These are phyloP conservation scores for Atherinosoma microstoma DNA, from an alignment of 2,797 vertebrate species.

Conservation along the genomic window DNA sequence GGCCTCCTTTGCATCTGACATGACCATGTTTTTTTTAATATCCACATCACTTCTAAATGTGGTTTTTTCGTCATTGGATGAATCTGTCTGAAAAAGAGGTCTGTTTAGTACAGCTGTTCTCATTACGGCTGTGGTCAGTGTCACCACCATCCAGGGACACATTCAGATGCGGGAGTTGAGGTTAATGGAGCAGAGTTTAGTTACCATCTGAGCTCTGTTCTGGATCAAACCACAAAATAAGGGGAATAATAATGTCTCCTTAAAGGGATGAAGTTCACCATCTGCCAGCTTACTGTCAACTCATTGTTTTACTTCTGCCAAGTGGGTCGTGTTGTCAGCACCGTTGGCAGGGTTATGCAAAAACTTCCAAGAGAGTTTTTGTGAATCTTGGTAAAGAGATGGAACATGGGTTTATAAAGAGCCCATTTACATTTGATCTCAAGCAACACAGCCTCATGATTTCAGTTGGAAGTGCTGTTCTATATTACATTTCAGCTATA, in stretches of 20 bases:
- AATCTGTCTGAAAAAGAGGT: constrained; percentile 31
- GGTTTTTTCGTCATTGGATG: constrained; percentile 45
- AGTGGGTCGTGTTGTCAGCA: background rate
- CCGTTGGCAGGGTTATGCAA: background rate
- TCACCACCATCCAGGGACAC: constrained; percentile 46
- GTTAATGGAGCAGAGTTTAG: constrained; percentile 53
- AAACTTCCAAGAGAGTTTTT: background rate
- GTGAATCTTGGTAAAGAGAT: background rate
- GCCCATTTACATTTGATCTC: background rate
- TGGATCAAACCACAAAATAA: constrained; percentile 36
- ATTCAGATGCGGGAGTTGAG: constrained; percentile 62
- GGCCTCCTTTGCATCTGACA: constrained; percentile 40
- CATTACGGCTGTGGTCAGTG: constrained; percentile 60
- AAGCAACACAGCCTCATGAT: background rate
- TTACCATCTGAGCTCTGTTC: constrained; percentile 43
- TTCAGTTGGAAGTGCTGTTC: background rate
- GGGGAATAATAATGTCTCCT: constrained; percentile 28
- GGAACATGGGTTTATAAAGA: background rate
- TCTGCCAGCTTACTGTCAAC: constrained; percentile 35
- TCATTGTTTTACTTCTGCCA: background rate
- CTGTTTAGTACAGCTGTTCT: constrained; percentile 56
- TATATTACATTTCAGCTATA: background rate
- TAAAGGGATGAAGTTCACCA: constrained; percentile 36
- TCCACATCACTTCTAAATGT: constrained; percentile 50
- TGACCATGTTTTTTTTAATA: constrained; percentile 28